Evolutionary conservation across 2,797 vertebrate genomes (phyloP).

Genomic region (Scleropages formosus): DNA sequence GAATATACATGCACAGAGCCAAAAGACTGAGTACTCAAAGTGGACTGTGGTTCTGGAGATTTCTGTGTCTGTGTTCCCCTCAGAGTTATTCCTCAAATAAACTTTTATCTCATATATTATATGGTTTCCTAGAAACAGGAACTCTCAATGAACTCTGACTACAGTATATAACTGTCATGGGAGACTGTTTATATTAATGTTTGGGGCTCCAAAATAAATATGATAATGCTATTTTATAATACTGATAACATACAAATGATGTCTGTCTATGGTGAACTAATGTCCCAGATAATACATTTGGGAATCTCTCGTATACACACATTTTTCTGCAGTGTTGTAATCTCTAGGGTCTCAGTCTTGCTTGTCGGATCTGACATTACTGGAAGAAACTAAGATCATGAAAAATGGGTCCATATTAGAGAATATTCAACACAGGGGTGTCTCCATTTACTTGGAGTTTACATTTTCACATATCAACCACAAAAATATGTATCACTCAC

Average conservation of each 20-base stretch:
- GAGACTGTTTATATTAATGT: constrained; percentile 26
- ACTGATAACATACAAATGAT: not conserved
- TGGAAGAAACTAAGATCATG: not conserved
- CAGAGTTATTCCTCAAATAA: constrained; percentile 61
- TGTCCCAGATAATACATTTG: not conserved
- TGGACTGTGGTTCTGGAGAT: not conserved
- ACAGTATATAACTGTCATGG: constrained; percentile 24
- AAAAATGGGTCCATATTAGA: not conserved
- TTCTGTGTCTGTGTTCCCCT: constrained; percentile 37
- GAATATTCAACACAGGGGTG: no score
- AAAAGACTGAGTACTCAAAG: not conserved
- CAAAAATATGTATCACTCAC: no score
- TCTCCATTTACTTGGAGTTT: no score
- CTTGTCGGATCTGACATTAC: not conserved
- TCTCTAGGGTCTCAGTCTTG: not conserved
- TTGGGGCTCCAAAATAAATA: not conserved
- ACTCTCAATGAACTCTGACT: constrained; percentile 13
- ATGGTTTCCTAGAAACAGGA: constrained; percentile 32
- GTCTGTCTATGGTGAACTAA: not conserved
- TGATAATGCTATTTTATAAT: not conserved
- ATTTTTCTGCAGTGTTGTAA: not conserved
- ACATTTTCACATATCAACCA: no score
- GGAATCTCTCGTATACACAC: not conserved
- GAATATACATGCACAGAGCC: no score
- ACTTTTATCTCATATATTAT: constrained; percentile 54